Evolutionary conservation across 2,113 vertebrate species (phyloP), one percentile per base, ranked within the genome.

Genomic region (Scomber scombrus): DNA sequence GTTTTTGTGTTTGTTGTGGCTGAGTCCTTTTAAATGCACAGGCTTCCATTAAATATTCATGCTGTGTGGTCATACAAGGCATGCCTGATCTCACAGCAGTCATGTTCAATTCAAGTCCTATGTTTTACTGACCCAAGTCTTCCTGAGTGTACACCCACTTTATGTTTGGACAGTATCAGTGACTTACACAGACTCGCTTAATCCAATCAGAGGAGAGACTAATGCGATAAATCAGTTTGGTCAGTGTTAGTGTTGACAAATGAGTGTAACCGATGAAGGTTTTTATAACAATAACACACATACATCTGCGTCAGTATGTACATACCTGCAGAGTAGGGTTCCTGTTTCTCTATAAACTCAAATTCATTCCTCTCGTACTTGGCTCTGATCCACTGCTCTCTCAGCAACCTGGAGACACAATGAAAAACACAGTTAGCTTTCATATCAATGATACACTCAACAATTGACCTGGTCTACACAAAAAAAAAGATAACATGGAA

Each of bases 361-460:
- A 99, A 99, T 81, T 99, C 98, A 67, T 96, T 96, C 65, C 98
- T 95, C 85, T 98, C 97, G 0, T 99, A 99, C 91, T 97, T 98
- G 94, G 97, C 97, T 85, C 96, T 93, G 93, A 99, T 97, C 98
- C 97, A 99, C 93, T 99, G 97, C 81, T 99, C 98, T 34, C 96
- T 95, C 84, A 99, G 95, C 75, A 98, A 91, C 78, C 98, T 99
- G 94, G 0, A 66, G 77, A 72, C 46, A 54, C 1, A 52, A 71
- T 64, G 83, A 79, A 82, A 89, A 21, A 72, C 71, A 74, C 49
- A 85, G 62, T 74, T 78, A 60, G 49, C 29, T 67, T 58, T 87
- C 49, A 58, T 63, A 47, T 56, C 50, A 71, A n/a, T 11, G 45
- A 63, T 54, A 84, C 71, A 74, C 55, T 26, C 52, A 64, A 50